Percentiles rank a stretch among this genome's conserved stretches.
phyloP scores from a whole-genome alignment of 2,113 vertebrate genomes.

The Plecotus auritus region DNA sequence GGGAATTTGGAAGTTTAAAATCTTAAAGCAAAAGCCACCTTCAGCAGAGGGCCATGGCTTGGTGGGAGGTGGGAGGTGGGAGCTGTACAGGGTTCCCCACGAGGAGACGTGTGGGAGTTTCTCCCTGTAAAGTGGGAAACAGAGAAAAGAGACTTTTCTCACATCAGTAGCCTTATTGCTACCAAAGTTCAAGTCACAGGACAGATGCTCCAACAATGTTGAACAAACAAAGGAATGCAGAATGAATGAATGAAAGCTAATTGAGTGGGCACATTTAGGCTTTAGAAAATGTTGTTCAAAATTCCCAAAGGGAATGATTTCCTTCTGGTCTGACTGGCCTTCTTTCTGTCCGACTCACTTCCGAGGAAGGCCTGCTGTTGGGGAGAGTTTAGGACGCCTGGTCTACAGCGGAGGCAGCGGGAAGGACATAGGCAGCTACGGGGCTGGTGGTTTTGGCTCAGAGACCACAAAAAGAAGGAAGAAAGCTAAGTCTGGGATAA shows the following conservation, averaged over 20 bases:
- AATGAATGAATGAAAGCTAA: background rate
- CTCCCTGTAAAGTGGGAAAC: background rate
- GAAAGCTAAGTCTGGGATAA: too few relatives aligned
- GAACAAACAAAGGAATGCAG: background rate
- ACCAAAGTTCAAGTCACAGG: background rate
- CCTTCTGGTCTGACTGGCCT: background rate
- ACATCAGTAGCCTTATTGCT: background rate
- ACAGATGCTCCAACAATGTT: background rate
- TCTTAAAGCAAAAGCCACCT: background rate
- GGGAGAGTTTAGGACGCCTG: background rate
- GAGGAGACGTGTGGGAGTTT: background rate
- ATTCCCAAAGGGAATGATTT: background rate
- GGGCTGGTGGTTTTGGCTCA: too few relatives aligned
- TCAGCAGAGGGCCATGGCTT: background rate
- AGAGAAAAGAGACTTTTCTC: background rate
- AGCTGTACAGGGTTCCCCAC: accelerated
- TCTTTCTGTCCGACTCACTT: background rate
- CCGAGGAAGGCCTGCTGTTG: background rate
- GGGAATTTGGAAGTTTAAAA: background rate
- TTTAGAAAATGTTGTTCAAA: background rate
- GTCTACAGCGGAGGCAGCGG: too few relatives aligned
- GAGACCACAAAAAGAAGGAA: too few relatives aligned
- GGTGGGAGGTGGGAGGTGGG: too few relatives aligned
- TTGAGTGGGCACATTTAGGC: background rate
- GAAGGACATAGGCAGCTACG: too few relatives aligned